A percentile compares a stretch with the other conserved stretches of the same genome.
Evolutionary conservation across 2,888 invertebrate species (phyloP).

Genomic region (Mythimna albipuncta): DNA sequence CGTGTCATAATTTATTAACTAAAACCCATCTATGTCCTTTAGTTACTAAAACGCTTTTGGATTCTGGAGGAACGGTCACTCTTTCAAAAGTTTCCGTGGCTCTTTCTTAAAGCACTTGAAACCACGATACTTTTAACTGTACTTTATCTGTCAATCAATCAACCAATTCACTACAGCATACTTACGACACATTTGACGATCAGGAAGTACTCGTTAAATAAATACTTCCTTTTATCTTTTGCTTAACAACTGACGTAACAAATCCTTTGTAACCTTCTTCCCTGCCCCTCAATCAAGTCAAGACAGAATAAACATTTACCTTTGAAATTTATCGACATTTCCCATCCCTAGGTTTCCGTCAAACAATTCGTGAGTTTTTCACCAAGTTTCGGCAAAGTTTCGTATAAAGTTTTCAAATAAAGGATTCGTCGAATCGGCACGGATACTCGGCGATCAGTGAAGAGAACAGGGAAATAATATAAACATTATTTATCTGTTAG

Average conservation of each 20-base stretch:
- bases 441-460: constrained; percentile 42
- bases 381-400: constrained; percentile 53
- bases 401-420: constrained; percentile 58
- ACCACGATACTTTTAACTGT: background rate
- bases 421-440: constrained; percentile 55
- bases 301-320: constrained; percentile 27
- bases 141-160: background rate
- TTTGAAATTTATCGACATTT: constrained; percentile 47
- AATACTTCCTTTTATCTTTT: background rate
- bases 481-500: constrained; percentile 52
- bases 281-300: constrained; percentile 26
- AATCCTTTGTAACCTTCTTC: constrained; percentile 7
- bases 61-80: no score
- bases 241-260: constrained; percentile 7
- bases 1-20: no score
- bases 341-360: constrained; percentile 50
- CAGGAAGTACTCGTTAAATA: constrained; percentile 6
- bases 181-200: background rate
- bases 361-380: constrained; percentile 53
- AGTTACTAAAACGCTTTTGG: no score
- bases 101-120: no score
- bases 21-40: no score
- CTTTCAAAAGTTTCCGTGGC: no score
- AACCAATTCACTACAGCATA: background rate
- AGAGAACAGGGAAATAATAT: constrained; percentile 41